phyloP scores from a whole-genome alignment of 1,140 invertebrate genomes.

The Hyposmocoma kahamanoa region DNA sequence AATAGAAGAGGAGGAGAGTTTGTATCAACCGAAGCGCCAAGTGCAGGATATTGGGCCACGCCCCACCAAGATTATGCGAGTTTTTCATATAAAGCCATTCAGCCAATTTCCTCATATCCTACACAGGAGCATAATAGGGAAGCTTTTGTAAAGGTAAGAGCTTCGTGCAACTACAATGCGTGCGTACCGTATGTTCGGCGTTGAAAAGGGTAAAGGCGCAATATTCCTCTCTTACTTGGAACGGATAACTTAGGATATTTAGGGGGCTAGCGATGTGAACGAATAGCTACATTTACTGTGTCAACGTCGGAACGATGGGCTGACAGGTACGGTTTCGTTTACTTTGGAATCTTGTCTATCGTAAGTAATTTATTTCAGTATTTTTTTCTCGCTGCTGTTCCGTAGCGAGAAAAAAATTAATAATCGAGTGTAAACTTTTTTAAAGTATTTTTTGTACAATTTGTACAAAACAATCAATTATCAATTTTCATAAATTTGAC shows the following conservation, averaged over 20 bases:
- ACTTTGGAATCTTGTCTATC: no score
- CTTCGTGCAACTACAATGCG: constrained; percentile 60
- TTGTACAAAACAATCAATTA: no score
- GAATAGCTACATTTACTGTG: constrained; percentile 35
- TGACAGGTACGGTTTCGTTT: no score
- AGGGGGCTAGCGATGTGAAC: constrained; percentile 41
- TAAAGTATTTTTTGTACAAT: no score
- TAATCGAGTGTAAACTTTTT: no score
- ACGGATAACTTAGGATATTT: constrained; percentile 53
- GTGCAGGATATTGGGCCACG: constrained; percentile 54
- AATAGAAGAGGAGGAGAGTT: constrained; percentile 21
- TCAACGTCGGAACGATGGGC: constrained; percentile 22
- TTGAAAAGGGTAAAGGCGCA: constrained; percentile 50
- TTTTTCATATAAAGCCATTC: constrained; percentile 71
- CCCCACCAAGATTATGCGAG: constrained; percentile 59
- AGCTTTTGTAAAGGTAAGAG: constrained; percentile 65
- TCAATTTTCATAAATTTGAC: no score
- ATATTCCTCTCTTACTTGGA: constrained; percentile 47
- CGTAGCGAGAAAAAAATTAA: no score
- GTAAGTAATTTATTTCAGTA: no score
- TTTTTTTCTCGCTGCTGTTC: no score
- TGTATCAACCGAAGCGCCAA: constrained; percentile 34
- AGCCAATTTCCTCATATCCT: constrained; percentile 71
- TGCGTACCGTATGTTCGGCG: constrained; percentile 42
- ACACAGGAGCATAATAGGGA: constrained; percentile 64